Base-by-base conservation (phyloP, 2,888 invertebrate species). In the Adelognathus sp. region DNA sequence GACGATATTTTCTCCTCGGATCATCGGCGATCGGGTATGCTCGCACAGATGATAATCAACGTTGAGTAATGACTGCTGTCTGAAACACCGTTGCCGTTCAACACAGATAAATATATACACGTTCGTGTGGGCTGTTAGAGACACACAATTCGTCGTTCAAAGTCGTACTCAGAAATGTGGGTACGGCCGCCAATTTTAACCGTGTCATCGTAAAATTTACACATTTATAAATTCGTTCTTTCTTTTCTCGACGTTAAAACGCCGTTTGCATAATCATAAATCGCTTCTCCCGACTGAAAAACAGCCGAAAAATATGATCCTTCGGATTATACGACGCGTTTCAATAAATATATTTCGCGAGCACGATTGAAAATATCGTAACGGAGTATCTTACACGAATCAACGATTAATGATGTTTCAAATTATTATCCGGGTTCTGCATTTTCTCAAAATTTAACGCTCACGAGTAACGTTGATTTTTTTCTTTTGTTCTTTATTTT, bases 1-100 rank as follows among this genome's bases (percentile, higher is more conserved):
- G 77, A 80, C 80, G 81, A 86, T 76, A 85, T 81, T 85, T 84
- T 77, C 82, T 77, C 82, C 79, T 73, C 21, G 71, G 70, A 69
- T 81, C 79, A 76, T 67, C 52, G 6, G 73, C 69, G 27, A 18
- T 46, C 44, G 54, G 46, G 11, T 33, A 44, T 14, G 6, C 31
- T 29, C 44, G 33, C 52, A 33, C 11, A 5, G 39, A 52, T 36
- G 33, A 50, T 9, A 9, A 61, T 77, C 39, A 27, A 71, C 58
- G n/a, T 50, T 50, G n/a, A n/a, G n/a, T n/a, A 56, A 56, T 67
- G 60, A 39, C 24, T 60, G 7, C 7, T 39, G 33, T 50, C 24
- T 21, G 29, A 64, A 71, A 58, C 27, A 36, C n/a, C 44, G 29
- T 14, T 50, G 41, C 39, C 29, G 54, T 67, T 67, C 11, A n/a